Base-by-base conservation (phyloP, 2,888 invertebrate species). In the Orchesella flavescens region DNA sequence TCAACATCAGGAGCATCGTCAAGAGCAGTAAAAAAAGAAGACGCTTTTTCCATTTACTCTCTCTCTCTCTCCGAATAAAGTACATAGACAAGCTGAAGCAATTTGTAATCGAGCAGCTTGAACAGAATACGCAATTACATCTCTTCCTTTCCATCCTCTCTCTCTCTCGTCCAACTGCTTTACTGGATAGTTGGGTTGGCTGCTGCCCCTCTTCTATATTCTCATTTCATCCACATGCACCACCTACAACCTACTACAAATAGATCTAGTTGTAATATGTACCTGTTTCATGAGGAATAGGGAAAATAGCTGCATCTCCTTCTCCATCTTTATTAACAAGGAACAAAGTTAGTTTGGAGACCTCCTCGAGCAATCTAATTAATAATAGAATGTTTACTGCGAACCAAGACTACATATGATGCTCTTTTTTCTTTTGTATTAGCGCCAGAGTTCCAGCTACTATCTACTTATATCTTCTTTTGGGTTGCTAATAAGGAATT, bases 291-390 rank as follows among this genome's bases (percentile, higher is more conserved):
- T n/a, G n/a, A n/a, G 34, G 34, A 2, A 34, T 34, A 4, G 34
- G 2, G 34, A 34, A 34, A 34, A 7, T 34, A 34, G 34, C 34
- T 34, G 34, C 3, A 34, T 34, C 34, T 34, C 34, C 3, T 34
- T 34, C 34, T 34, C 3, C 34, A 21, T 59, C 23, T 59, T 59
- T 59, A 59, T 59, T 17, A 59, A 21, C 3, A 34, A 34, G 59
- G 59, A 17, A 82, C 76, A 69, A 63, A 72, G 72, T 46, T 24
- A 65, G 66, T 68, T 57, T 17, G 21, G 65, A 71, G 71, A 71
- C 83, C 74, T 77, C 84, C 84, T 72, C 49, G 65, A 84, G 84
- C 84, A 82, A 85, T 85, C 82, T 85, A 85, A 85, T 85, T 85
- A 85, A 85, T 85, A 85, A 85, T 85, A 77, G 74, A 85, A 82